phyloP scores from a whole-genome alignment of 2,888 invertebrate genomes.

The Ellobium chinense region DNA sequence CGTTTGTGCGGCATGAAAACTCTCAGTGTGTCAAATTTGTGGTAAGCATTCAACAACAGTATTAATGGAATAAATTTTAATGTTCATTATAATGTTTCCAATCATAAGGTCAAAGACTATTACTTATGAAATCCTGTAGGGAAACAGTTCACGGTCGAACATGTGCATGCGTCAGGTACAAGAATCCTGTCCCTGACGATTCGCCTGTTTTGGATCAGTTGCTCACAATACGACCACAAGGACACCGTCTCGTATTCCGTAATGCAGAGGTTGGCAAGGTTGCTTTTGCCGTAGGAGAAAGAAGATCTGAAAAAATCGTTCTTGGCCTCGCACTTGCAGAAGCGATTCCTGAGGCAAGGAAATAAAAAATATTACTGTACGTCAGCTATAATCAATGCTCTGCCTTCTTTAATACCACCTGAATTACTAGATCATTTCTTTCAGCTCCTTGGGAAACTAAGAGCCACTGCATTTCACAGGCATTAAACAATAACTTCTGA shows the following conservation, averaged over 20 bases:
- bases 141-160: constrained; percentile 18
- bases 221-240: constrained; percentile 31
- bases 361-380: background rate
- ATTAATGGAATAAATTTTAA: too few species aligned
- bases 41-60: too few species aligned
- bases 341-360: constrained; percentile 9
- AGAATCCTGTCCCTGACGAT: constrained; percentile 39
- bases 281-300: background rate
- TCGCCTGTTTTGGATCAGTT: background rate
- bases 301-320: background rate
- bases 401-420: too few species aligned
- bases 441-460: too few species aligned
- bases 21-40: too few species aligned
- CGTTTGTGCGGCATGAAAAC: too few species aligned
- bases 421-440: too few species aligned
- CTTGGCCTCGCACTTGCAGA: constrained; percentile 5
- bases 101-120: too few species aligned
- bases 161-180: constrained; percentile 21
- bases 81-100: too few species aligned
- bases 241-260: constrained; percentile 20
- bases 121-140: background rate
- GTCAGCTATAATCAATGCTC: background rate
- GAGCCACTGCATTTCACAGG: too few species aligned
- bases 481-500: too few species aligned
- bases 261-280: constrained; percentile 26